phyloP scores from a whole-genome alignment of 2,888 invertebrate genomes.

The Megalurothrips usitatus region DNA sequence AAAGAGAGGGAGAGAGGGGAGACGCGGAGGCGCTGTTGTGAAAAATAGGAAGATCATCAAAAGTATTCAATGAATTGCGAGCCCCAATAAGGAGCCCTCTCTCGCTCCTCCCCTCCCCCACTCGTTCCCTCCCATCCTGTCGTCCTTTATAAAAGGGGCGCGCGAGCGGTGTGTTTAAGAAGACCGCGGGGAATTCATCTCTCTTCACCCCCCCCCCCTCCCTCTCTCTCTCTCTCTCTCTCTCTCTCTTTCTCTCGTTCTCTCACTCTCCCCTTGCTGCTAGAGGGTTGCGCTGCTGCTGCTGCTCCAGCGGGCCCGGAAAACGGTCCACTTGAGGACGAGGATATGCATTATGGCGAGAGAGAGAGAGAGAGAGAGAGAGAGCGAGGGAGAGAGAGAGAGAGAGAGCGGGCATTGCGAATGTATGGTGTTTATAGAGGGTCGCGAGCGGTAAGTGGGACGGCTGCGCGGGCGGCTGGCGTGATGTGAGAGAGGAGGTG shows the following conservation, averaged over 20 bases:
- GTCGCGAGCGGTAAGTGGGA: too few species aligned
- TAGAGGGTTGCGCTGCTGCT: too few species aligned
- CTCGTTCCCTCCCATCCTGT: neutral
- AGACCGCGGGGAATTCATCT: neutral
- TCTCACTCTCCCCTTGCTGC: neutral
- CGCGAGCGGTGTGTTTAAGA: neutral
- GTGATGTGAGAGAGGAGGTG: too few species aligned
- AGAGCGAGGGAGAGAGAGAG: too few species aligned
- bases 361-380: too few species aligned
- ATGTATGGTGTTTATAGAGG: too few species aligned
- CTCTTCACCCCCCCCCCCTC: neutral
- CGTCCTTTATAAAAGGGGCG: neutral
- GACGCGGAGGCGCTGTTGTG: neutral
- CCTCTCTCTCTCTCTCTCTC: neutral
- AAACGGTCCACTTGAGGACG: too few species aligned
- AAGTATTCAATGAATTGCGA: slow-evolving; percentile 5
- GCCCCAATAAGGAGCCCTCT: neutral
- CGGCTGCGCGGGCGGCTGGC: too few species aligned
- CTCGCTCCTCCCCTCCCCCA: neutral
- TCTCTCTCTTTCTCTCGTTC: neutral
- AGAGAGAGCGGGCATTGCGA: too few species aligned
- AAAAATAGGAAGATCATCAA: neutral
- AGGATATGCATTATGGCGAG: too few species aligned
- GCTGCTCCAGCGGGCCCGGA: too few species aligned
- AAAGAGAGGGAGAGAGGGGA: neutral